phyloP scores from a whole-genome alignment of 2,797 vertebrate species.

The Tachyglossus aculeatus region DNA sequence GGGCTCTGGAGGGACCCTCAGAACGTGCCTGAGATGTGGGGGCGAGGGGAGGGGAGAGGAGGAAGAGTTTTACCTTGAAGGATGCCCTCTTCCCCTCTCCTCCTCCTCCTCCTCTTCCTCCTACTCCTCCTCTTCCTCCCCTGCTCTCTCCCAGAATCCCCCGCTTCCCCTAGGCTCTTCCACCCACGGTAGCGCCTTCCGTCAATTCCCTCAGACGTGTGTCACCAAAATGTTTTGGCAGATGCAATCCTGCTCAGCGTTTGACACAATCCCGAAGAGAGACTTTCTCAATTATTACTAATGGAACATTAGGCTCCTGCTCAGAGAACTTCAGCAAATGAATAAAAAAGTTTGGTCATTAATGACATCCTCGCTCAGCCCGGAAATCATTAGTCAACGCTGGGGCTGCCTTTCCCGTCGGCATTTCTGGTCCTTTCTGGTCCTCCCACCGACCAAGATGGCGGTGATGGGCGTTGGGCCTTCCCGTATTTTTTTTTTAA shows the following conservation, averaged over 20 bases:
- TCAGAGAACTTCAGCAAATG: constrained; percentile 78
- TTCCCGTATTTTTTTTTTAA: no score
- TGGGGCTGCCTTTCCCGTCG: background rate
- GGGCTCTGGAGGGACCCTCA: no score
- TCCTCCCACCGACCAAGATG: no score
- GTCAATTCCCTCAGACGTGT: constrained; percentile 70
- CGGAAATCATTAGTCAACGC: constrained; percentile 74
- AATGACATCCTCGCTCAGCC: constrained; percentile 73
- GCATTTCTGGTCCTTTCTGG: no score
- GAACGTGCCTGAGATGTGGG: background rate
- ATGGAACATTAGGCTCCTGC: constrained; percentile 78
- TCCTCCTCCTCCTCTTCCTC: constrained; percentile 26
- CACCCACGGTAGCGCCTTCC: constrained; percentile 69
- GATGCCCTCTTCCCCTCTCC: background rate
- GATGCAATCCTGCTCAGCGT: constrained; percentile 76
- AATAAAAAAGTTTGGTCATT: constrained; percentile 84
- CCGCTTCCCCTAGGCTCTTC: no score
- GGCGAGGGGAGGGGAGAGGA: background rate
- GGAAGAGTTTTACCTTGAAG: fast-evolving
- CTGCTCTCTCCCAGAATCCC: constrained; percentile 57
- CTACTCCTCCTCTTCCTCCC: constrained; percentile 32
- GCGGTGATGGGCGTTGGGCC: no score
- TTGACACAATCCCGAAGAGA: constrained; percentile 78
- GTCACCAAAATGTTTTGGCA: constrained; percentile 82
- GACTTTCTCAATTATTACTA: constrained; percentile 80